Evolutionary conservation across 2,113 vertebrate species (phyloP), one percentile per base, ranked within the genome.

Genomic region (Loxodonta africana): DNA sequence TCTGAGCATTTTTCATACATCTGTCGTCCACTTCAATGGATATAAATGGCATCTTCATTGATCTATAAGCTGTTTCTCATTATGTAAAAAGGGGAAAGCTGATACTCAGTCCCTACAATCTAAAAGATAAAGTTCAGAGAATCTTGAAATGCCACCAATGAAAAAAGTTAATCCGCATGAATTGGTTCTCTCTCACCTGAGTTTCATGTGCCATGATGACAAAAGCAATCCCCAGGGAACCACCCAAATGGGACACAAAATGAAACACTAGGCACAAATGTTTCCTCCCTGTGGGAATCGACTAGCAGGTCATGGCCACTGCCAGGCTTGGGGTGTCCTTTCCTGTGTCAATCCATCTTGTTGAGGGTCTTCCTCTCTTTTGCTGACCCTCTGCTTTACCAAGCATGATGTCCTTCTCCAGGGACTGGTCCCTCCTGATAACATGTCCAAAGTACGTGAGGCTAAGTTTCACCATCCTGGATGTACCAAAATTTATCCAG

Each of bases 71-170:
- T 33, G 17, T 83, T 83, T 41, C 57, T 90, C 65, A 48, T 82
- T 87, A 92, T 78, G n/a, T 69, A 65, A 87, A 95, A 88, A 88
- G 41, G 46, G 17, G 14, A 85, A 74, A 33, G 23, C 53, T 83
- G 76, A 92, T 20, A 48, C 30, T 57, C 44, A 18, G 37, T 12
- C 65, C 80, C 95, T 82, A 80, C 71, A 46, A 93, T 86, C 69
- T 80, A 44, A 76, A 90, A 89, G 30, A 83, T 17, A 88, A 96
- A 94, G 57, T 71, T 76, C 84, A 48, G 69, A 77, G 62, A 26
- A 28, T 90, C 41, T 86, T 89, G 76, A 81, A 89, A 89, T 44
- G 46, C 46, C 48, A 69, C 9, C 48, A 93, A 83, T 14, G 73
- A 48, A 86, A 77, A 41, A 48, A 91, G 67, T 41, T 33, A 60